A percentile compares a stretch with the other conserved stretches of the same genome.
Evolutionary conservation across 2,113 vertebrate genomes (phyloP).

Genomic region (Chionis minor): DNA sequence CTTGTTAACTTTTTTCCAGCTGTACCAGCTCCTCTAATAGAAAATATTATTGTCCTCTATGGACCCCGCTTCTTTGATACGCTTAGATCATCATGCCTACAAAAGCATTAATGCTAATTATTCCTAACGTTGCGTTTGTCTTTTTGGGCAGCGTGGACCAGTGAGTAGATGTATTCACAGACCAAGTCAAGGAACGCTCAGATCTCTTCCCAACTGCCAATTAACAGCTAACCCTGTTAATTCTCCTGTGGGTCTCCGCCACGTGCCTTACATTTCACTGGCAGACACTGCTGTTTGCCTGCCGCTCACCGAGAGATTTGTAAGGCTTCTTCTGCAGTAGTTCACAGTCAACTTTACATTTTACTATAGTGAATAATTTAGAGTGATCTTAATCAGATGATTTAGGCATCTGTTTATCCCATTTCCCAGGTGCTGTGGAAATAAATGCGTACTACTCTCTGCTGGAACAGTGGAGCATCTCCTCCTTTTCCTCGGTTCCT

Average conservation of each 20-base stretch:
- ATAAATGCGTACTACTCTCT: neutral
- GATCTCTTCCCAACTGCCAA: neutral
- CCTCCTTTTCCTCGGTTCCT: neutral
- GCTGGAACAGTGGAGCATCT: neutral
- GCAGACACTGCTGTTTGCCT: neutral
- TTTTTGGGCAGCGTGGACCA: neutral
- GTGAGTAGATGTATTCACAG: neutral
- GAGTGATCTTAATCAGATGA: neutral
- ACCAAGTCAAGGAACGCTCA: neutral
- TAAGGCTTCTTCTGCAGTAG: neutral
- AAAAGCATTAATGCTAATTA: neutral
- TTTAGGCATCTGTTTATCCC: neutral
- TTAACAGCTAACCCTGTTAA: neutral
- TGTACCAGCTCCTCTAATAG: neutral
- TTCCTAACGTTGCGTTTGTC: neutral
- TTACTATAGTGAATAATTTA: neutral
- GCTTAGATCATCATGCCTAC: neutral
- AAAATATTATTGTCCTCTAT: neutral
- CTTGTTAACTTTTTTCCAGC: neutral
- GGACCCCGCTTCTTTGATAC: neutral
- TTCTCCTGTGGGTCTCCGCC: neutral
- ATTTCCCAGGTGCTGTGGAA: neutral
- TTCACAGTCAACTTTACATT: neutral
- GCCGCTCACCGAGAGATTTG: neutral
- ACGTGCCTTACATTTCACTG: fast-evolving